Evolutionary conservation across 2,797 vertebrate genomes (phyloP).

Genomic region (Clamator glandarius): DNA sequence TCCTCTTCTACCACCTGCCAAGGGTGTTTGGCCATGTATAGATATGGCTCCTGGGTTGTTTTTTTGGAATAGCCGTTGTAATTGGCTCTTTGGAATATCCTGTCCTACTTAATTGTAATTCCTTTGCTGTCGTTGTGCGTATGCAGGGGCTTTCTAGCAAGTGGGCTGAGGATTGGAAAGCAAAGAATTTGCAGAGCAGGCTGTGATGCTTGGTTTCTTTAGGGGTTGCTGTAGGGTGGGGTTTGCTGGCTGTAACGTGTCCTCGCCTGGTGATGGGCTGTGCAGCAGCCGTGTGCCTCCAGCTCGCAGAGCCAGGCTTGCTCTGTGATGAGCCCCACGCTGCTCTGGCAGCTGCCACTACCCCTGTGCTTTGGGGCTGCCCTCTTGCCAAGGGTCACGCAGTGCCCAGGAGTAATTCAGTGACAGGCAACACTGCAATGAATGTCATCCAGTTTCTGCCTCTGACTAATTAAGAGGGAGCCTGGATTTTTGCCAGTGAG

Average conservation of each 20-base stretch:
- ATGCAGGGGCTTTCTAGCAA: background rate
- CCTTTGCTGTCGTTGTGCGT: background rate
- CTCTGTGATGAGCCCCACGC: rapidly evolving
- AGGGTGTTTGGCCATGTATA: background rate
- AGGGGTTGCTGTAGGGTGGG: background rate
- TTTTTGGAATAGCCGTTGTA: background rate
- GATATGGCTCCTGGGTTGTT: background rate
- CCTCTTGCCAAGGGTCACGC: background rate
- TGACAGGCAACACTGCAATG: background rate
- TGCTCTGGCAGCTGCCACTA: background rate
- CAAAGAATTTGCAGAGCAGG: background rate
- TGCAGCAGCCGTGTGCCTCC: rapidly evolving
- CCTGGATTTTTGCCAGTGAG: background rate
- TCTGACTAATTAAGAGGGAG: conserved; percentile 9
- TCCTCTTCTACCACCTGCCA: background rate
- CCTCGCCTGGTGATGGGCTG: background rate
- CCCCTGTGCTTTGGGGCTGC: background rate
- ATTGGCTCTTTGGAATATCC: background rate
- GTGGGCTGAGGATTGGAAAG: background rate
- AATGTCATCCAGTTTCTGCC: background rate
- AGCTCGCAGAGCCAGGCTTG: background rate
- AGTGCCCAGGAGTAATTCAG: background rate
- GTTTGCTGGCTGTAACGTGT: background rate
- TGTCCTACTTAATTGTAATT: background rate
- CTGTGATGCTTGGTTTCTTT: background rate